Evolutionary conservation across 2,797 vertebrate genomes (phyloP).

Genomic region (Sebastolobus alascanus): DNA sequence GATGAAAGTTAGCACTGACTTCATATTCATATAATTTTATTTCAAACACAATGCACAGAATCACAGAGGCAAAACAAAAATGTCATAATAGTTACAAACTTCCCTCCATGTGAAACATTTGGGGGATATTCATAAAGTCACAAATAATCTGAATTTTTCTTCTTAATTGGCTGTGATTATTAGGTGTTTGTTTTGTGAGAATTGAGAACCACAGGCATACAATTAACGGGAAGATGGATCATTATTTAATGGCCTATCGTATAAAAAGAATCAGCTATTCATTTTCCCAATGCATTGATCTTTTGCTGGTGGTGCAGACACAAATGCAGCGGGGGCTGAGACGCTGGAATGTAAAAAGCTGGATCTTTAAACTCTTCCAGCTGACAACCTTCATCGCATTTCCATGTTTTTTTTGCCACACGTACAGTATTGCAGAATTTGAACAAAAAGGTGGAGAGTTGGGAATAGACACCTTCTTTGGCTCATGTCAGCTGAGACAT

Average conservation of each 20-base stretch:
- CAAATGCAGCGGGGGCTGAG: constrained; percentile 5
- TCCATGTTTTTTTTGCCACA: constrained; percentile 16
- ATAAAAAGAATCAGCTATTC: background rate
- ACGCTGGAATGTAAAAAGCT: constrained; percentile 11
- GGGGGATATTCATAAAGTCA: background rate
- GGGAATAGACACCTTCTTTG: constrained; percentile 23
- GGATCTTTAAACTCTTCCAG: constrained; percentile 31
- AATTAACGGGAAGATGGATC: constrained; percentile 19
- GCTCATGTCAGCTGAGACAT: constrained; percentile 37
- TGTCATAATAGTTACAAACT: background rate
- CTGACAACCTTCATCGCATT: constrained; percentile 3
- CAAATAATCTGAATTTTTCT: background rate
- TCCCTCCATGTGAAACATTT: background rate
- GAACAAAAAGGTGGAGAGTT: constrained; percentile 26
- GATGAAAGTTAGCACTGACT: background rate
- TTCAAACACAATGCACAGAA: background rate
- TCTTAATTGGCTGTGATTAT: constrained; percentile 22
- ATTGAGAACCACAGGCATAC: constrained; percentile 17
- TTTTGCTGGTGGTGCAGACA: constrained; percentile 15
- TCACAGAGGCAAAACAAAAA: background rate
- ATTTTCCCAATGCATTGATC: background rate
- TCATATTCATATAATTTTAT: background rate
- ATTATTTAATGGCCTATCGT: constrained; percentile 2
- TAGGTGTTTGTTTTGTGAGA: constrained; percentile 10
- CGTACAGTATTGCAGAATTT: constrained; percentile 14